These are phyloP conservation scores for Agelastica alni DNA, from an alignment of 2,888 invertebrate genomes.

Conservation along the genomic window DNA sequence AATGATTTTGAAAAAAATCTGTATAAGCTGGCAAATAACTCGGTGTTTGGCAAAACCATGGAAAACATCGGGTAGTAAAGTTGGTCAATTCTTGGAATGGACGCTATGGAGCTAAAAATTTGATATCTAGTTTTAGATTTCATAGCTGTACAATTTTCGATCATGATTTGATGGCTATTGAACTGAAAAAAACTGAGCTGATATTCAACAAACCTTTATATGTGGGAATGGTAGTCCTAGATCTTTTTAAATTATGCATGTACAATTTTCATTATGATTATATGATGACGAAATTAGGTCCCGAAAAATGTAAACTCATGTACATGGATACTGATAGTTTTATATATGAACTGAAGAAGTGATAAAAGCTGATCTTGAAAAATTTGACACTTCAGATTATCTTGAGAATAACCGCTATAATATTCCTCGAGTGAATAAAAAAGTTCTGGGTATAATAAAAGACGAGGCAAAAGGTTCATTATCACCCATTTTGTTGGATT, in stretches of 20 bases:
- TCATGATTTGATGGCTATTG: conserved; percentile 20
- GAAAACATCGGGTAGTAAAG: conserved; percentile 48
- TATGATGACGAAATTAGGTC: conserved; percentile 21
- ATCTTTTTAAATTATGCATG: conserved; percentile 31
- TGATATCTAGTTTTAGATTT: conserved; percentile 22
- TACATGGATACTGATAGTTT: conserved; percentile 21
- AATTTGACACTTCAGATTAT: not conserved
- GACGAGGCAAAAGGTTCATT: not conserved
- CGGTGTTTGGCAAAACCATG: conserved; percentile 49
- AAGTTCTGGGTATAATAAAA: not conserved
- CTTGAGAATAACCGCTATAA: not conserved
- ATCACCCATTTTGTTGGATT: not conserved
- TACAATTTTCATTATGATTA: conserved; percentile 34
- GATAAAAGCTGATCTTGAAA: not conserved
- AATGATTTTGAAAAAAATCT: conserved; percentile 6
- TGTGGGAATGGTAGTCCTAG: conserved; percentile 31
- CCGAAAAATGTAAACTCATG: conserved; percentile 23
- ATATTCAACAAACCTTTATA: conserved; percentile 32
- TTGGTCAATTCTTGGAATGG: conserved; percentile 34
- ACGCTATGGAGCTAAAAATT: conserved; percentile 30
- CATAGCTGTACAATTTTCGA: conserved; percentile 27
- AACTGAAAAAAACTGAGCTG: conserved; percentile 26
- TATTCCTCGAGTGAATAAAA: not conserved
- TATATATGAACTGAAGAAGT: not conserved
- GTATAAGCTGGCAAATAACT: conserved; percentile 4